These are phyloP conservation scores for Cygnus buccinator DNA, from an alignment of 2,113 vertebrate species.

Conservation along the genomic window DNA sequence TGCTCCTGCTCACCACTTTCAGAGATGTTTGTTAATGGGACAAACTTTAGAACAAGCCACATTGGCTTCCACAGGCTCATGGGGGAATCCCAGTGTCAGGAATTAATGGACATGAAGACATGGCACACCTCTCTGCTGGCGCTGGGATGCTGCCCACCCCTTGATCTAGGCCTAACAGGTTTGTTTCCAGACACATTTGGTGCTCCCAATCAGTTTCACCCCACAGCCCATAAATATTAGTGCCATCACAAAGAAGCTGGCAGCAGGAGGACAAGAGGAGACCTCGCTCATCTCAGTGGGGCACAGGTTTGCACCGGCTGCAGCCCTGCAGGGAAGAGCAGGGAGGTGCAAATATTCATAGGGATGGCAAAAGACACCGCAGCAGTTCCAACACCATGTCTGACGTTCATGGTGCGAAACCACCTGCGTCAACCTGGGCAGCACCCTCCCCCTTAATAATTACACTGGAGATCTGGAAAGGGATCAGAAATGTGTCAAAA, in stretches of 20 bases:
- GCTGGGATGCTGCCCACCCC: not conserved
- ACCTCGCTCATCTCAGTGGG: too few species aligned
- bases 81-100: too few species aligned
- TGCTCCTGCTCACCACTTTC: not conserved
- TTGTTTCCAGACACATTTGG: not conserved
- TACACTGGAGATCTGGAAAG: not conserved
- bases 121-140: not conserved
- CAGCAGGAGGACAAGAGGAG: not conserved
- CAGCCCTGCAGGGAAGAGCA: not conserved
- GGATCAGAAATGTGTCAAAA: not conserved
- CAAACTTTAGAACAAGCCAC: not conserved
- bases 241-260: not conserved
- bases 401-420: not conserved
- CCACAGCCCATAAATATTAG: not conserved
- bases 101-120: too few species aligned
- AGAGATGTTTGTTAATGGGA: not conserved
- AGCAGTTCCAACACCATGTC: fast-evolving
- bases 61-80: not conserved
- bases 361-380: fast-evolving
- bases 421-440: not conserved
- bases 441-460: not conserved
- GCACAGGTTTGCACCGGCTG: too few species aligned
- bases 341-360: fast-evolving
- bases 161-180: not conserved
- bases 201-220: not conserved